Evolutionary conservation across 2,888 invertebrate genomes (phyloP), one percentile per base, ranked within the genome.

Genomic region (Sisyra terminalis): DNA sequence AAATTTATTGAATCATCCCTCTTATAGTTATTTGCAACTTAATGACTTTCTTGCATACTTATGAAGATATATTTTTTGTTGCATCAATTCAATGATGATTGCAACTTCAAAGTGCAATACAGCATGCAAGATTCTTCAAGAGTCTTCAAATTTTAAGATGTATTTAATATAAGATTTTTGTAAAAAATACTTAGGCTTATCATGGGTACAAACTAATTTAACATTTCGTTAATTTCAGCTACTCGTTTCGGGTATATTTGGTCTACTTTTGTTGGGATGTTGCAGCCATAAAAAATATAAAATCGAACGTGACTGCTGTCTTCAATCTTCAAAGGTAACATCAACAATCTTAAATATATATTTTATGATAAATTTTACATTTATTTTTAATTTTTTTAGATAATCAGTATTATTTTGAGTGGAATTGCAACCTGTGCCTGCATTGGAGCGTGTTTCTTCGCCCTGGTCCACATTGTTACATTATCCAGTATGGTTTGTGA

Each of bases 251-350:
- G 64, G 65, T 31, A 53, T 64, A 13, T 48, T 62, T 8, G 65
- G 64, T 13, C 50, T 64, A 29, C 49, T 60, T 16, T 55, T 65
- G 37, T 49, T 66, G 5, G 61, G 61, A 47, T 63, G 61, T 50
- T 64, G 61, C 46, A 56, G 60, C 38, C 60, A 61, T 48, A 60
- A 63, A 46, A 61, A 61, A 50, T 64, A 64, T 7, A 61, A 60
- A 34, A 57, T 58, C 52, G 56, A 57, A 13, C 53, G 57, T 29
- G 57, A 57, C 24, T 60, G 57, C 45, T 61, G 58, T 46, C 54
- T 59, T 18, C 58, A 61, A 46, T 53, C 57, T 30, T 51, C 60
- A 30, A 65, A 64, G 59, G 66, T 65, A 56, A n/a, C n/a, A n/a
- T n/a, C n/a, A n/a, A n/a, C n/a, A n/a, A n/a, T n/a, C n/a, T n/a